A percentile compares a stretch with the other conserved stretches of the same genome.
Conservation (phyloP, 2,113 vertebrate genomes). For the Urocynchramus pylzowi region DNA sequence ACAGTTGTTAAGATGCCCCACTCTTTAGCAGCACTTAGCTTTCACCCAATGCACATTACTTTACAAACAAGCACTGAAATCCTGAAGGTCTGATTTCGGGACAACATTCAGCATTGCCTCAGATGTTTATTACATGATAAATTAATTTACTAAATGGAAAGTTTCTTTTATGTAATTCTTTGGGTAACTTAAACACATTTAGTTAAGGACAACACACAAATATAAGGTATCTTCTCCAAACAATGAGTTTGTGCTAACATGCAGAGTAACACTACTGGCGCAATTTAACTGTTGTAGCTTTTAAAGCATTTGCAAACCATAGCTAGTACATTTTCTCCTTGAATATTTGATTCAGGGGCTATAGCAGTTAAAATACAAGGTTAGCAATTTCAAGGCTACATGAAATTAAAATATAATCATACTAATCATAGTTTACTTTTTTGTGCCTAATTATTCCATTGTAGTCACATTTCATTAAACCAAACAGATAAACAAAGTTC, state of each 20-base stretch:
- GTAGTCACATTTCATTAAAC: neutral
- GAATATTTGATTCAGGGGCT: neutral
- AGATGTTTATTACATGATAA: slow-evolving; percentile 38
- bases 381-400: neutral
- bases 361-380: neutral
- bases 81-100: neutral
- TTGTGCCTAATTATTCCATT: neutral
- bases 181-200: slow-evolving; percentile 38
- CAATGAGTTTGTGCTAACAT: slow-evolving; percentile 12
- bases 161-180: neutral
- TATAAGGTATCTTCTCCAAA: neutral
- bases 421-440: neutral
- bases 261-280: neutral
- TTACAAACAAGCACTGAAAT: neutral
- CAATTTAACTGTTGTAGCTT: neutral
- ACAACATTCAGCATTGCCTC: slow-evolving; percentile 8
- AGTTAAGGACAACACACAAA: slow-evolving; percentile 34
- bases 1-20: neutral
- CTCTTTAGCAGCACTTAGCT: neutral
- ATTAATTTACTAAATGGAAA: slow-evolving; percentile 5
- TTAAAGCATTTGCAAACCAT: slow-evolving; percentile 12
- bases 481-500: neutral
- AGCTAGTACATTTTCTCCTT: neutral
- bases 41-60: neutral
- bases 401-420: neutral